These are phyloP conservation scores for Chlorocebus sabaeus DNA, from an alignment of 2,113 vertebrate species.

Conservation along the genomic window DNA sequence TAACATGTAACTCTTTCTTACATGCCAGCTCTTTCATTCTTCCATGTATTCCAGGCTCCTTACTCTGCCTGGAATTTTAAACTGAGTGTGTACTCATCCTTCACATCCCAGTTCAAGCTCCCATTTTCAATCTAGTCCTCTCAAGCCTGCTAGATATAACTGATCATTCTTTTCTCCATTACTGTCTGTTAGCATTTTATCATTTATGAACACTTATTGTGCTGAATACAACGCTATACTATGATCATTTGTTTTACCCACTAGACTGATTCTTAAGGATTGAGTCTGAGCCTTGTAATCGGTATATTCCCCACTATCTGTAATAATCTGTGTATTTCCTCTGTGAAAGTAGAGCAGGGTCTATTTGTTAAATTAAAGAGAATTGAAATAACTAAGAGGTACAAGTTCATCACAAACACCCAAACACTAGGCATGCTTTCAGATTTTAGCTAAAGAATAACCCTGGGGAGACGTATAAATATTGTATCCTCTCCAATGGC, in stretches of 20 bases:
- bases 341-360: background rate
- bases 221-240: background rate
- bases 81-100: background rate
- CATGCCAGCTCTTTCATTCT: background rate
- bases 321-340: background rate
- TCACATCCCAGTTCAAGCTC: background rate
- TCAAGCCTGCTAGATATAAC: background rate
- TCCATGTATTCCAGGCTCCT: too few relatives aligned
- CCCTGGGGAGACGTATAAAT: background rate
- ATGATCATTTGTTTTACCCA: background rate
- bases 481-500: background rate
- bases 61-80: background rate
- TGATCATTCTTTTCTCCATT: background rate
- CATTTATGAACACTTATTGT: background rate
- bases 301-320: background rate
- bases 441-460: background rate
- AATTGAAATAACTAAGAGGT: background rate
- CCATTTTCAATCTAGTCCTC: background rate
- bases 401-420: background rate
- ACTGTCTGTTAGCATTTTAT: background rate
- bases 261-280: background rate
- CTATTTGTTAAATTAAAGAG: background rate
- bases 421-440: background rate
- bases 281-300: background rate
- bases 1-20: background rate